Evolutionary conservation across 2,888 invertebrate genomes (phyloP).

Genomic region (Lordiphosa fenestrarum): DNA sequence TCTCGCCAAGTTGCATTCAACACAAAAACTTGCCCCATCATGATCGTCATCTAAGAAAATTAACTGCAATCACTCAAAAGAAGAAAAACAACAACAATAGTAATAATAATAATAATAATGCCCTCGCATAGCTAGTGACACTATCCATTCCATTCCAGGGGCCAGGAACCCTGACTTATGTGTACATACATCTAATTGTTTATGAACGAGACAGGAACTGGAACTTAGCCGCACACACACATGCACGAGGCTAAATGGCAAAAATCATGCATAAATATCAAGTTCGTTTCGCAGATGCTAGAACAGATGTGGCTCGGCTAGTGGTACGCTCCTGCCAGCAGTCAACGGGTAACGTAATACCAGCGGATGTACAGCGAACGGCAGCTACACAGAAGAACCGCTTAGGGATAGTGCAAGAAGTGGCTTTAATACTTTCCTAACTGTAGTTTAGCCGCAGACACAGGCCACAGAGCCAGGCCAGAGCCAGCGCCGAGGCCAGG

Average conservation of each 20-base stretch:
- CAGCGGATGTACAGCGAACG: constrained; percentile 32
- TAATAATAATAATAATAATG: constrained; percentile 7
- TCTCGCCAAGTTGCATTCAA: constrained; percentile 6
- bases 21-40: constrained; percentile 8
- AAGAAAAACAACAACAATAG: constrained; percentile 5
- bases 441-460: constrained; percentile 29
- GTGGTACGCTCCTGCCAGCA: neutral
- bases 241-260: constrained; percentile 1
- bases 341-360: constrained; percentile 10
- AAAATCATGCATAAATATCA: constrained; percentile 16
- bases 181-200: constrained; percentile 9
- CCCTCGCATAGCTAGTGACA: constrained; percentile 8
- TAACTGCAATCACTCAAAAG: constrained; percentile 14
- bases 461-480: constrained; percentile 3
- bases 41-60: constrained; percentile 12
- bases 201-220: constrained; percentile 10
- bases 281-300: constrained; percentile 13
- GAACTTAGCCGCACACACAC: constrained; percentile 1
- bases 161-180: constrained; percentile 4
- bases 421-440: constrained; percentile 33
- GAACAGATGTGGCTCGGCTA: constrained; percentile 12
- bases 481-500: constrained; percentile 10
- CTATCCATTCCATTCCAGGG: neutral
- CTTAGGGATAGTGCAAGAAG: constrained; percentile 32
- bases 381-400: constrained; percentile 17